Evolutionary conservation across 2,113 vertebrate species (phyloP).

Genomic region (Leptobrachium leishanense): DNA sequence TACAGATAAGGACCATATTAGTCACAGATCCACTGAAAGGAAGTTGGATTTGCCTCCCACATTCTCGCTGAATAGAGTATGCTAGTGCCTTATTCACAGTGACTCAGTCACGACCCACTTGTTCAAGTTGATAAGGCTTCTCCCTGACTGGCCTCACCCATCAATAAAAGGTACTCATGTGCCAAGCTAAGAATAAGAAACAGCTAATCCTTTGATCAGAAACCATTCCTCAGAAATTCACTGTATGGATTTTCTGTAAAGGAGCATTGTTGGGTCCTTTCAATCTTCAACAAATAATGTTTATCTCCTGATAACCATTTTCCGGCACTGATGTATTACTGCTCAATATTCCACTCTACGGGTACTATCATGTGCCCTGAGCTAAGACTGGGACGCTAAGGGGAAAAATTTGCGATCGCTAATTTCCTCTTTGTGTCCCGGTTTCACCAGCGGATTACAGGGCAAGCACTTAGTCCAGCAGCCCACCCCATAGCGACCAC

Average conservation of each 20-base stretch:
- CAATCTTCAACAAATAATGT: not conserved
- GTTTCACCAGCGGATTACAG: too few relatives aligned
- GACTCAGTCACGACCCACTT: conserved; percentile 20
- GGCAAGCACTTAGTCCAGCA: too few relatives aligned
- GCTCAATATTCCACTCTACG: too few relatives aligned
- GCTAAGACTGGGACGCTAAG: too few relatives aligned
- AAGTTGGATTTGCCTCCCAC: not conserved
- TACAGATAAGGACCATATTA: conserved; percentile 1
- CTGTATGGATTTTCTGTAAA: too few relatives aligned
- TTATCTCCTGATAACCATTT: not conserved
- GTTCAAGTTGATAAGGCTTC: not conserved
- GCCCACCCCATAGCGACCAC: too few relatives aligned
- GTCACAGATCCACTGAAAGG: not conserved
- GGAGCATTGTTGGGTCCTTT: not conserved
- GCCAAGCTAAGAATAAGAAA: not conserved
- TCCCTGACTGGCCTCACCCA: not conserved
- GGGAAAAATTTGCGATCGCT: too few relatives aligned
- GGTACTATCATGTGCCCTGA: too few relatives aligned
- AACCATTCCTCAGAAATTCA: not conserved
- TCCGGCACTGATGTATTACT: not conserved
- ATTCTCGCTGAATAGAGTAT: not conserved
- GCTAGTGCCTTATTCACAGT: conserved; percentile 1
- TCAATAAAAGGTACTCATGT: not conserved
- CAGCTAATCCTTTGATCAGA: not conserved
- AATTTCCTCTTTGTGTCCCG: too few relatives aligned